Evolutionary conservation across 2,888 invertebrate species (phyloP), one percentile per base, ranked within the genome.

Genomic region (Idaea biselata): DNA sequence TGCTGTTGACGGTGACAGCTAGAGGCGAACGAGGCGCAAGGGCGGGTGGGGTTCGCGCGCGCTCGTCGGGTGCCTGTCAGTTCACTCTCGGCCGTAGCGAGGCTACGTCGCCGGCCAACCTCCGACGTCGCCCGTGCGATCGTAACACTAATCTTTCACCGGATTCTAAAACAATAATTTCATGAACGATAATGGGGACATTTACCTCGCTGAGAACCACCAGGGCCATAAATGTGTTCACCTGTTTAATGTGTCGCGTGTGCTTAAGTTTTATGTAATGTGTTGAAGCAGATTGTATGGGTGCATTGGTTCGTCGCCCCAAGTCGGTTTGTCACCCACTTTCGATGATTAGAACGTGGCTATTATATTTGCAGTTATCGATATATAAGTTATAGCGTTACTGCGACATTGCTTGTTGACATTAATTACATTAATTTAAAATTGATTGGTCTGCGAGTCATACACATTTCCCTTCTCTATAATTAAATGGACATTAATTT

Each of bases 221-320:
- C 64, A 66, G 71, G 70, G 74, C 71, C 74, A 73, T 70, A 60
- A 69, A 71, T 78, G 84, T 86, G 87, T 81, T 80, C 73, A 71
- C 77, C 83, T 86, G 87, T 81, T 80, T 72, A 83, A 84, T 89
- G 89, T 77, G 70, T 76, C 68, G 72, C 73, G 76, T 83, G 89
- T 88, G 87, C 79, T 75, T 75, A 74, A 58, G 72, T 74, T 77
- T 71, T 68, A 76, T 71, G 71, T 74, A 79, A 78, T 86, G 86
- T 87, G 84, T 76, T 78, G 73, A 80, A 82, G 80, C 68, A 73
- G 77, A 84, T 87, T 87, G 63, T 87, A 88, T 85, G 89, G 87
- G 85, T 89, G 89, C 89, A 84, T 75, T 79, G 79, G 86, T 82
- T 83, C 80, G 79, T 79, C 79, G 81, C 74, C 78, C 63, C 80